Conservation (phyloP, 2,888 invertebrate genomes). For the Sarcophaga variegata region DNA sequence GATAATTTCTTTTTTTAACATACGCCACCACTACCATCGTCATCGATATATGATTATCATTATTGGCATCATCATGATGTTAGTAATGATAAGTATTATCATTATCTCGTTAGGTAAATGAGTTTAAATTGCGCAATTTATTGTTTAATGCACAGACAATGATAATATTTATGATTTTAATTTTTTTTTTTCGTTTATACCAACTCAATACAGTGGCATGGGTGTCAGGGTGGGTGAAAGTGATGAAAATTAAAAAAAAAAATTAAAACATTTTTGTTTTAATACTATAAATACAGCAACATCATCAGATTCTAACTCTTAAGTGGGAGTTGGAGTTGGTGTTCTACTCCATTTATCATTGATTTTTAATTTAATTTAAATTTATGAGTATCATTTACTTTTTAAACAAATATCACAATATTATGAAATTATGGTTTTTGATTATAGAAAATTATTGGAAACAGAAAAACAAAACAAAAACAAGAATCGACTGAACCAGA, state of each 20-base stretch:
- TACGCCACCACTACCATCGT: slow-evolving; percentile 11
- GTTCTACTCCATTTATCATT: slow-evolving; percentile 48
- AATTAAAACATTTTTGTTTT: slow-evolving; percentile 39
- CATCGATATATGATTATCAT: slow-evolving; percentile 46
- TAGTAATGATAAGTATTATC: slow-evolving; percentile 42
- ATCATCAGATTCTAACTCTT: slow-evolving; percentile 21
- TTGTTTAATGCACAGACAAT: slow-evolving; percentile 59
- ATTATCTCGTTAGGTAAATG: slow-evolving; percentile 66
- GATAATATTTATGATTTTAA: slow-evolving; percentile 57
- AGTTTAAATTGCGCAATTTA: slow-evolving; percentile 66
- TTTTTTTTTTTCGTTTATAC: slow-evolving; percentile 21
- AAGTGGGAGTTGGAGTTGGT: neutral
- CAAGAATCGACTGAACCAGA: neutral
- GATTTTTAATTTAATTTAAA: slow-evolving; percentile 67
- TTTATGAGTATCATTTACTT: slow-evolving; percentile 57
- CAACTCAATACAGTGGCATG: slow-evolving; percentile 29
- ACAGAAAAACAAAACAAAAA: slow-evolving; percentile 10
- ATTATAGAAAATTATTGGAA: slow-evolving; percentile 30
- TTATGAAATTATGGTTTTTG: slow-evolving; percentile 52
- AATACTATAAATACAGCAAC: slow-evolving; percentile 9
- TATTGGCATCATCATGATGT: slow-evolving; percentile 33
- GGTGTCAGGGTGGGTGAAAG: neutral
- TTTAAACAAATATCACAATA: slow-evolving; percentile 56
- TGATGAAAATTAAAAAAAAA: slow-evolving; percentile 17
- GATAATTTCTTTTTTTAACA: slow-evolving; percentile 6